Evolutionary conservation across 2,113 vertebrate genomes (phyloP), one percentile per base, ranked within the genome.

Genomic region (Hiodon tergisus): DNA sequence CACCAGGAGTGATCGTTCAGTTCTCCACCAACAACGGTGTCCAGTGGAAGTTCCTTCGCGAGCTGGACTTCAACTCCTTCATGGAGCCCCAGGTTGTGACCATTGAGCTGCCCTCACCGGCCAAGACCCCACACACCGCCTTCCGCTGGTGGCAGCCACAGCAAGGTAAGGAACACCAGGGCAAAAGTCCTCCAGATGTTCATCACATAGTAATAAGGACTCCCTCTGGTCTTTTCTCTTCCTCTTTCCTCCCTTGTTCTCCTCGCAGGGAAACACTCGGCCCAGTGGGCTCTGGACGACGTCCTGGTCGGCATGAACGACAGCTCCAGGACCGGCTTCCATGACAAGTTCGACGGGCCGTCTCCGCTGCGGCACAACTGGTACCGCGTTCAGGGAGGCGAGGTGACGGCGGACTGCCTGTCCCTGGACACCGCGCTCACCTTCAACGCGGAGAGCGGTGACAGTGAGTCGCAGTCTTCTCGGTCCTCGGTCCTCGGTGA

Each of bases 91-190:
- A 98, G 82, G 92, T 98, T 52, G 93, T 98, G 67, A 98, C 96
- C 0, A 95, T 98, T n/a, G 97, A 98, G 78, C 81, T 99, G 7
- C 95, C 95, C 3, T 87, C 91, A 57, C 87, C 93, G 8, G 96
- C 97, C 52, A 99, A 99, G 88, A 94, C 91, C 0, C 72, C 94
- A 0, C 91, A 95, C 74, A 98, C 97, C 0, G 92, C 95, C 6
- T 98, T 99, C 80, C 92, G 97, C 14, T 99, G 97, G 97, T 99
- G 97, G 97, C 97, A 99, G 80, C 95, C 97, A 0, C 95, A 95
- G 4, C 95, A 97, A 0, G 97, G 97, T 97, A 69, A 80, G 83
- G 16, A 59, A 6, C 10, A 10, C 4, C 16, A 13, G 10, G 17
- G 58, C 62, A 5, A 16, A 50, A 1, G 16, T n/a, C 16, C 51